phyloP scores from a whole-genome alignment of 2,888 invertebrate genomes.

The Creontiades dilutus region DNA sequence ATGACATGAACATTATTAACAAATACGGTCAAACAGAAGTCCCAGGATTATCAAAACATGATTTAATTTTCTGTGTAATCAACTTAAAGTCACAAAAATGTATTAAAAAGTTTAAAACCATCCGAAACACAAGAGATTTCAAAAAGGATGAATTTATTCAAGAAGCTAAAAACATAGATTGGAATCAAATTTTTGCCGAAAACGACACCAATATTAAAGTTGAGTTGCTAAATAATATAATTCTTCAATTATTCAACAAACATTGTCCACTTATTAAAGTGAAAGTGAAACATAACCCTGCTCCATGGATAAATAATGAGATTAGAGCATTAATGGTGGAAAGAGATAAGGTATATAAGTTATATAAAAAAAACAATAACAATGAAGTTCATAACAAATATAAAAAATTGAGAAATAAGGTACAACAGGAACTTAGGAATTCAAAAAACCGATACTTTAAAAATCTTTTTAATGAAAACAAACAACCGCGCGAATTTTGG shows the following conservation, averaged over 20 bases:
- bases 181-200: not conserved
- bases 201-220: not conserved
- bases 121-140: not conserved
- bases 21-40: not conserved
- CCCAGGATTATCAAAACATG: constrained; percentile 3
- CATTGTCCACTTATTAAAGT: not conserved
- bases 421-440: not conserved
- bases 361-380: not conserved
- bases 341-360: not conserved
- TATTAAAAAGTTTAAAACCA: not conserved
- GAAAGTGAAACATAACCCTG: not conserved
- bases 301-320: constrained; percentile 2
- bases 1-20: not conserved
- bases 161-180: too few relatives aligned
- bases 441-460: not conserved
- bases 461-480: not conserved
- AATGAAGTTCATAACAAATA: not conserved
- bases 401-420: not conserved
- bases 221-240: not conserved
- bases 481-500: not conserved
- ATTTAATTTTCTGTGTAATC: not conserved
- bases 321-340: not conserved
- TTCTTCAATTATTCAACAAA: not conserved
- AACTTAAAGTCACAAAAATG: not conserved
- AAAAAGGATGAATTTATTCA: not conserved